Evolutionary conservation across 2,888 invertebrate genomes (phyloP).

Genomic region (Thyatira batis): DNA sequence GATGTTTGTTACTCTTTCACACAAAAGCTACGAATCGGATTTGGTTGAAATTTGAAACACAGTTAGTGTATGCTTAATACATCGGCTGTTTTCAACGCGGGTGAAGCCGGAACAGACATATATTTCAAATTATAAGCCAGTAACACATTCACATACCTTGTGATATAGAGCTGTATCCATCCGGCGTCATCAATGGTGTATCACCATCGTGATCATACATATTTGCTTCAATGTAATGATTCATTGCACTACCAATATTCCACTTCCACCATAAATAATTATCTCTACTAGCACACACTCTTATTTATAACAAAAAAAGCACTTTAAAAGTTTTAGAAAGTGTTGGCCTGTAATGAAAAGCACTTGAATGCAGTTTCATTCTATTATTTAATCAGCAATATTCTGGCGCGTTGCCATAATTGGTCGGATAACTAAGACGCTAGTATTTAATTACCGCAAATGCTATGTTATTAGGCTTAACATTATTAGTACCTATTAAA

Average conservation of each 20-base stretch:
- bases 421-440: not conserved
- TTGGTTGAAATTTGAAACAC: too few species aligned
- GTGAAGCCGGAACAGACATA: too few species aligned
- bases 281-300: not conserved
- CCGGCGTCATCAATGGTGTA: constrained; percentile 74
- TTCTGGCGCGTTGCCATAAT: not conserved
- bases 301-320: not conserved
- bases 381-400: not conserved
- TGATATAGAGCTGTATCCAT: constrained; percentile 72
- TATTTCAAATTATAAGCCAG: not conserved
- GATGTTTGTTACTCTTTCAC: too few species aligned
- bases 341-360: not conserved
- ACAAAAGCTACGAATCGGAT: too few species aligned
- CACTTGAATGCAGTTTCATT: not conserved
- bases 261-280: too few species aligned
- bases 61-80: too few species aligned
- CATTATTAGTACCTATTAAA: not conserved
- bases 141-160: constrained; percentile 56
- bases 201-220: constrained; percentile 64
- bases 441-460: not conserved
- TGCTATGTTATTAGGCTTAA: not conserved
- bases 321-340: not conserved
- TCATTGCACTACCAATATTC: not conserved
- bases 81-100: too few species aligned
- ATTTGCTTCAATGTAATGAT: not conserved